These are phyloP conservation scores for Tachyglossus aculeatus DNA, from an alignment of 2,797 vertebrate genomes.

Conservation along the genomic window DNA sequence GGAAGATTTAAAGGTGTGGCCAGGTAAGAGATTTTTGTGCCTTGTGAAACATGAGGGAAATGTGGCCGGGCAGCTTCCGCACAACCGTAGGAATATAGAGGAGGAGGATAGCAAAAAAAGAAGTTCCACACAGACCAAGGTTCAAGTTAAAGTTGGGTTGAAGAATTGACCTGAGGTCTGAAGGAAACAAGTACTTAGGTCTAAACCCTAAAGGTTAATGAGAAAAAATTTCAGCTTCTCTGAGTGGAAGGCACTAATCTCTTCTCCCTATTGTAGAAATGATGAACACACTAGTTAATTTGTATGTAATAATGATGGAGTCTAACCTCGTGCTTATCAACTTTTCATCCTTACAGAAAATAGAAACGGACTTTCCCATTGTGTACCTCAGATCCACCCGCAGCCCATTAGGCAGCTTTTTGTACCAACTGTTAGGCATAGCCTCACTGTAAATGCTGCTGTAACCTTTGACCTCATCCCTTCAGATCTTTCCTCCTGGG, in stretches of 20 bases:
- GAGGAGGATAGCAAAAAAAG: no score
- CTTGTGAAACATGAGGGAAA: no score
- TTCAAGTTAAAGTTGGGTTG: neutral
- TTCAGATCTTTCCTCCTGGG: constrained; percentile 12
- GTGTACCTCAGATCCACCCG: constrained; percentile 56
- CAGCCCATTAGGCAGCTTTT: constrained; percentile 20
- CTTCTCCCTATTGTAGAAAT: constrained; percentile 20
- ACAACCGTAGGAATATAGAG: no score
- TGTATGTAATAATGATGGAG: constrained; percentile 64
- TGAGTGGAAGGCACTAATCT: neutral
- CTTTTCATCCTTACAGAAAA: constrained; percentile 52
- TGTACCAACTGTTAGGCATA: constrained; percentile 25
- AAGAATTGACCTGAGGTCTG: neutral
- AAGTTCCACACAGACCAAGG: no score
- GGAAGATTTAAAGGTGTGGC: no score
- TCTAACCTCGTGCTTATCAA: constrained; percentile 56
- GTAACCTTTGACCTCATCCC: constrained; percentile 10
- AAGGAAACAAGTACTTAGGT: no score
- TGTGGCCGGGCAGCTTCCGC: no score
- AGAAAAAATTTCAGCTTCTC: neutral
- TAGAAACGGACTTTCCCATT: constrained; percentile 39
- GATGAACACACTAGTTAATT: constrained; percentile 46
- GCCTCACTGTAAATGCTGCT: constrained; percentile 30
- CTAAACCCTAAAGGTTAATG: neutral
- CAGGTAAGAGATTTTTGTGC: no score